A percentile compares a stretch with the other conserved stretches of the same genome.
phyloP scores from a whole-genome alignment of 2,797 vertebrate species.

The Ficedula albicollis region DNA sequence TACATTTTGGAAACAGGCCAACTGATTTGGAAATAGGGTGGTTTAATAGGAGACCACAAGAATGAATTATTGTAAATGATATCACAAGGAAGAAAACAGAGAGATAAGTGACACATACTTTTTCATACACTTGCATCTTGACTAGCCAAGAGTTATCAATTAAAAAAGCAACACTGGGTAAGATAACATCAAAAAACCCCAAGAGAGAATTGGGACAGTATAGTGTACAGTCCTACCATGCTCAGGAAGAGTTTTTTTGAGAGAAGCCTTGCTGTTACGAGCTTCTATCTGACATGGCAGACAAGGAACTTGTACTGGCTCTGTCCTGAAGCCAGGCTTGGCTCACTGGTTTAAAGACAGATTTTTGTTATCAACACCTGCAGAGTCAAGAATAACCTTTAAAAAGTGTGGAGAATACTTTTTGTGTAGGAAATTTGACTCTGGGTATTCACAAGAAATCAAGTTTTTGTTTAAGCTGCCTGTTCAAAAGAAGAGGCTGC shows the following conservation, averaged over 20 bases:
- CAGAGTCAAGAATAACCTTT: not conserved
- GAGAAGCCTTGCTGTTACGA: not conserved
- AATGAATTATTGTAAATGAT: slow-evolving; percentile 9
- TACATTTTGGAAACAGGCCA: not conserved
- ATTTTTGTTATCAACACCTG: not conserved
- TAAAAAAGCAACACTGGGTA: not conserved
- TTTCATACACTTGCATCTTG: not conserved
- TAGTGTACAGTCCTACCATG: not conserved
- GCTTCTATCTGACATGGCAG: not conserved
- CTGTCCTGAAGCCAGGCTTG: not conserved
- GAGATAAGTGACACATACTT: slow-evolving; percentile 1
- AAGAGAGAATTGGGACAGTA: not conserved
- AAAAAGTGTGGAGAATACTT: not conserved
- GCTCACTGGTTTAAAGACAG: not conserved
- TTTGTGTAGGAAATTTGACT: not conserved
- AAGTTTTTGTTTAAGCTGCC: not conserved
- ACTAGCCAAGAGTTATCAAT: not conserved
- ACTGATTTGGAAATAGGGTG: slow-evolving; percentile 20
- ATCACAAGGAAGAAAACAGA: not conserved
- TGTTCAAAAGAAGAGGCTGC: not conserved
- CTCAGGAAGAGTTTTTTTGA: not conserved
- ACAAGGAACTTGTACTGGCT: not conserved
- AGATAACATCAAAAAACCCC: not conserved
- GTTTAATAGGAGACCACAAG: slow-evolving; percentile 16
- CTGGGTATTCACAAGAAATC: not conserved